A percentile compares a stretch with the other conserved stretches of the same genome.
phyloP scores from a whole-genome alignment of 2,797 vertebrate species.

The Lagothrix lagotricha region DNA sequence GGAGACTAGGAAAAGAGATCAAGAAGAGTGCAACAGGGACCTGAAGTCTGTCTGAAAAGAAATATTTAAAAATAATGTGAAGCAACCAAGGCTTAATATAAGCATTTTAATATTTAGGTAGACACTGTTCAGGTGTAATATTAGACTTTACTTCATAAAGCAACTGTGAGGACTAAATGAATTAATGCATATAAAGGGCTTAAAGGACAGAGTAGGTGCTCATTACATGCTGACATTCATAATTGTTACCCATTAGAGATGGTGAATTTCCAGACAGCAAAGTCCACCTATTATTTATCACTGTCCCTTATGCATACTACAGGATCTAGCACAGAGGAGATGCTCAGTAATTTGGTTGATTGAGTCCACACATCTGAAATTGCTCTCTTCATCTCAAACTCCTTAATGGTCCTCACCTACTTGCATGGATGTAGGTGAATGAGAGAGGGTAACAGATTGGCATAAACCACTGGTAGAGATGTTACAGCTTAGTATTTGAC shows the following conservation, averaged over 20 bases:
- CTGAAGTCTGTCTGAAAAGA: neutral
- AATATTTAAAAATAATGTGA: neutral
- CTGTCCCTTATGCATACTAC: neutral
- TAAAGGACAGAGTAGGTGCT: neutral
- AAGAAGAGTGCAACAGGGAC: neutral
- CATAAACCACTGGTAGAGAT: neutral
- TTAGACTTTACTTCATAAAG: neutral
- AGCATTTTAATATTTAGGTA: neutral
- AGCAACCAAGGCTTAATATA: neutral
- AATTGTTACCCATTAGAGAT: neutral
- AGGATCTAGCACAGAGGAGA: neutral
- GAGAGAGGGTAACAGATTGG: neutral
- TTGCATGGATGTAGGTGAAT: neutral
- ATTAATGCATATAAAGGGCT: neutral
- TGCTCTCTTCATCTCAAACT: neutral
- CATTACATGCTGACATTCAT: neutral
- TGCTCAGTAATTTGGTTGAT: neutral
- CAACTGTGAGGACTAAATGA: neutral
- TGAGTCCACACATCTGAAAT: neutral
- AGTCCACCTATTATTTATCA: neutral
- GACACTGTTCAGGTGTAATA: neutral
- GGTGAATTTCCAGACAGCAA: neutral
- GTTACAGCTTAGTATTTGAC: slow-evolving; percentile 42
- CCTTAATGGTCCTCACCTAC: neutral
- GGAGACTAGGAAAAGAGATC: neutral